Conservation (phyloP, 2,888 invertebrate species). For the Lampropteryx suffumata region DNA sequence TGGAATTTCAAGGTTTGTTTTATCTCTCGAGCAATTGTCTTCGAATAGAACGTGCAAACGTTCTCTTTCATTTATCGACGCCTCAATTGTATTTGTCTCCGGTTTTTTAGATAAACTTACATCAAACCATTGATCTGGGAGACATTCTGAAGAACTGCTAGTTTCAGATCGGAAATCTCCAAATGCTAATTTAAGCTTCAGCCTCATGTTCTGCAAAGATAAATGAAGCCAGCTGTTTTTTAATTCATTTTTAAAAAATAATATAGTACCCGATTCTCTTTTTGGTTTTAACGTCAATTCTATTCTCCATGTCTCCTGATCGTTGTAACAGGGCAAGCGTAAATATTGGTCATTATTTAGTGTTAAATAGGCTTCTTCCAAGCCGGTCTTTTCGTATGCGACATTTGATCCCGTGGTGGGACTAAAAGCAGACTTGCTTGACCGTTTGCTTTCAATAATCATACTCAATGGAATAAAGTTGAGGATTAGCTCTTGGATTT, state of each 20-base stretch:
- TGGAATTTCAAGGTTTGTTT: background rate
- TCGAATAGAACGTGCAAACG: constrained; percentile 58
- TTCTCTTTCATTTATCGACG: constrained; percentile 63
- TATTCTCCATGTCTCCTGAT: constrained; percentile 63
- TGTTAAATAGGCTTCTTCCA: constrained; percentile 63
- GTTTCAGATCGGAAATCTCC: constrained; percentile 55
- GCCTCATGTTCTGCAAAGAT: constrained; percentile 60
- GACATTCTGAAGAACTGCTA: constrained; percentile 60
- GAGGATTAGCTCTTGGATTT: constrained; percentile 70
- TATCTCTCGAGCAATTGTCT: background rate
- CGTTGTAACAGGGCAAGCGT: constrained; percentile 63
- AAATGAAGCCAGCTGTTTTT: constrained; percentile 58
- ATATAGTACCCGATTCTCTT: constrained; percentile 57
- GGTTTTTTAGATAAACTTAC: constrained; percentile 57
- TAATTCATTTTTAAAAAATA: constrained; percentile 55
- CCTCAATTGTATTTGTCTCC: constrained; percentile 64
- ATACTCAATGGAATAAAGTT: constrained; percentile 71
- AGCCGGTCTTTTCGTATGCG: constrained; percentile 63
- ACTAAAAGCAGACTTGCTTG: constrained; percentile 40
- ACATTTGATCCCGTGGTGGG: constrained; percentile 63
- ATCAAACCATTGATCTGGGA: constrained; percentile 68
- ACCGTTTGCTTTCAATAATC: constrained; percentile 38
- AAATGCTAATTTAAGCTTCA: constrained; percentile 61
- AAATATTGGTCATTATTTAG: constrained; percentile 62
- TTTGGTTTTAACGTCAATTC: constrained; percentile 66